Conservation (phyloP, 2,797 vertebrate genomes). For the Urophycis tenuis region DNA sequence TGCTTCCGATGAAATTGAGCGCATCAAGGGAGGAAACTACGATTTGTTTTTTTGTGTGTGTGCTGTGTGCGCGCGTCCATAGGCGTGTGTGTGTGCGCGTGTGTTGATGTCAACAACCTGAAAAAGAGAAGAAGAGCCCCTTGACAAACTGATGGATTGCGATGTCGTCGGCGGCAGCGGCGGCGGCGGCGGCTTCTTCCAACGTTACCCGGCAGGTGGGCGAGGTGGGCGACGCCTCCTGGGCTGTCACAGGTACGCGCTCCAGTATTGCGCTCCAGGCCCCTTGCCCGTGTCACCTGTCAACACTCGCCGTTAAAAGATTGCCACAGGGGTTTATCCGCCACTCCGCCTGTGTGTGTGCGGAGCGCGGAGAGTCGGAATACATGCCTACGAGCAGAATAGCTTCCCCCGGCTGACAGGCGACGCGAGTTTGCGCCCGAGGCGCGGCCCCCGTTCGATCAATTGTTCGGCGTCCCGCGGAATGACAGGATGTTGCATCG, state of each 20-base stretch:
- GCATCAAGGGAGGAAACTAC: too few species aligned
- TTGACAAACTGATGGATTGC: slow-evolving; percentile 77
- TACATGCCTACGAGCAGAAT: neutral
- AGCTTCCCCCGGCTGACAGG: neutral
- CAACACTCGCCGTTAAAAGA: neutral
- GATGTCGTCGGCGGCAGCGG: slow-evolving; percentile 79
- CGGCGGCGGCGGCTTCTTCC: too few species aligned
- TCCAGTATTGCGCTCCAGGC: neutral
- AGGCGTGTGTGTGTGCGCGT: too few species aligned
- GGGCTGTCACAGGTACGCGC: slow-evolving; percentile 83
- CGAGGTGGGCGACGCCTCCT: slow-evolving; percentile 80
- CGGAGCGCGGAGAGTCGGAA: too few species aligned
- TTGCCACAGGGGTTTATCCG: neutral
- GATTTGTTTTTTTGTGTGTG: too few species aligned
- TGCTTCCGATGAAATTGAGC: too few species aligned
- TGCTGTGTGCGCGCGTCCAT: too few species aligned
- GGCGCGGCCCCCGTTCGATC: neutral
- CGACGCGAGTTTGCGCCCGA: neutral
- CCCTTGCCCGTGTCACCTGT: neutral
- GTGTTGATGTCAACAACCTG: too few species aligned
- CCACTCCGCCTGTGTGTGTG: too few species aligned
- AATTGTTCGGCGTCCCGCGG: neutral
- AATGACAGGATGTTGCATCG: neutral
- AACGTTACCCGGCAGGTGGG: slow-evolving; percentile 76
- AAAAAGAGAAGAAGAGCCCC: slow-evolving; percentile 66